phyloP scores from a whole-genome alignment of 2,113 vertebrate genomes.

The Vulpes vulpes region DNA sequence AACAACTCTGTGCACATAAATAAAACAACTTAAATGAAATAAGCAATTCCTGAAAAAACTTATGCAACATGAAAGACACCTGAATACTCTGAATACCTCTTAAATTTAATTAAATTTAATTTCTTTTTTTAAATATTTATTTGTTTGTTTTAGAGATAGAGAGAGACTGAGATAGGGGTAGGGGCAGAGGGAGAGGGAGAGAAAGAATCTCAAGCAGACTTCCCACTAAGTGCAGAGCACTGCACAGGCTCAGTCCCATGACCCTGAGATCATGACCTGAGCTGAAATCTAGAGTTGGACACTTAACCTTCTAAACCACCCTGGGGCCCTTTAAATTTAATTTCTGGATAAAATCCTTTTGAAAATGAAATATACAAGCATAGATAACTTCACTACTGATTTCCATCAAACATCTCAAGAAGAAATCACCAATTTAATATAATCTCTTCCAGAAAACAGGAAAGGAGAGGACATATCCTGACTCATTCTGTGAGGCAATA shows the following conservation, averaged over 20 bases:
- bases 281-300: neutral
- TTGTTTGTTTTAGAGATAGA: neutral
- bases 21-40: neutral
- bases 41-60: neutral
- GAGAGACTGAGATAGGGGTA: neutral
- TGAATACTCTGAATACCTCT: neutral
- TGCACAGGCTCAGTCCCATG: neutral
- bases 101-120: neutral
- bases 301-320: neutral
- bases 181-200: neutral
- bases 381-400: neutral
- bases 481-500: neutral
- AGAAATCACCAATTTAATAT: neutral
- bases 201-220: neutral
- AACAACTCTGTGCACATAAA: neutral
- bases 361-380: neutral
- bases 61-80: neutral
- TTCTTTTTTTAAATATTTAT: neutral
- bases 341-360: neutral
- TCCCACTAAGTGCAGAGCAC: neutral
- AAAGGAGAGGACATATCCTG: neutral
- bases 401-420: neutral
- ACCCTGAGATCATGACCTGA: neutral
- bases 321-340: neutral
- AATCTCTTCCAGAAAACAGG: neutral